A percentile compares a stretch with the other conserved stretches of the same genome.
Conservation (phyloP, 2,797 vertebrate genomes). For the Chaenodraco wilsoni region DNA sequence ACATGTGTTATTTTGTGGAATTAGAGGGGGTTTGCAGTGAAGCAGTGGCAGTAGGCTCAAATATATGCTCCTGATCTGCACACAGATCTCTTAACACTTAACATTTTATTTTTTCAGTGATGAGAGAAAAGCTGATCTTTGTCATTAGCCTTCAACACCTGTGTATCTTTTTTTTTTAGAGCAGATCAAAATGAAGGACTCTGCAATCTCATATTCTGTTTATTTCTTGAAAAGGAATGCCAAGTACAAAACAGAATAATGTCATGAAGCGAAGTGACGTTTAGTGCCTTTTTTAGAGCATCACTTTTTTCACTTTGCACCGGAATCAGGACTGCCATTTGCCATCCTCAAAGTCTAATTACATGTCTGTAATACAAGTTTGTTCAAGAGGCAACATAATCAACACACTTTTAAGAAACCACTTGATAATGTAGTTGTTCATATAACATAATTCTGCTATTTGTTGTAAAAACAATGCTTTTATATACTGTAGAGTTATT, state of each 20-base stretch:
- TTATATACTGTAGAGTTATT: background rate
- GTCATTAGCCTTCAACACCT: background rate
- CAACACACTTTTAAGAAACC: too few relatives aligned
- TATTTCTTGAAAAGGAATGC: too few relatives aligned
- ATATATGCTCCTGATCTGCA: slow-evolving; percentile 12
- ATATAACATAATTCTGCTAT: background rate
- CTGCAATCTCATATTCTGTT: too few relatives aligned
- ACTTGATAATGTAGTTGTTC: background rate
- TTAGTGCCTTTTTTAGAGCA: too few relatives aligned
- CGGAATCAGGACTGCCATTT: background rate
- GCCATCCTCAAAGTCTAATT: background rate
- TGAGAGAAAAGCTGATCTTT: background rate
- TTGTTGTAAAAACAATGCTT: background rate
- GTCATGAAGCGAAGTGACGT: too few relatives aligned
- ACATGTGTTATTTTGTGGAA: slow-evolving; percentile 72
- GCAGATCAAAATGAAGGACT: background rate
- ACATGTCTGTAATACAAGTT: background rate
- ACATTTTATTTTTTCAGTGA: background rate
- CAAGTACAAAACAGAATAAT: too few relatives aligned
- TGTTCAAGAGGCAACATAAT: too few relatives aligned
- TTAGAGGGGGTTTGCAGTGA: slow-evolving; percentile 53
- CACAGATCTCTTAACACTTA: background rate
- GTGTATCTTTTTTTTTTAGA: background rate
- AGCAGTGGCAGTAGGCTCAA: slow-evolving; percentile 12
- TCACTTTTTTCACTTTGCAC: too few relatives aligned